Percentiles rank a stretch among this genome's conserved stretches.
phyloP scores from a whole-genome alignment of 2,113 vertebrate genomes.

The Onychorhynchus coronatus region DNA sequence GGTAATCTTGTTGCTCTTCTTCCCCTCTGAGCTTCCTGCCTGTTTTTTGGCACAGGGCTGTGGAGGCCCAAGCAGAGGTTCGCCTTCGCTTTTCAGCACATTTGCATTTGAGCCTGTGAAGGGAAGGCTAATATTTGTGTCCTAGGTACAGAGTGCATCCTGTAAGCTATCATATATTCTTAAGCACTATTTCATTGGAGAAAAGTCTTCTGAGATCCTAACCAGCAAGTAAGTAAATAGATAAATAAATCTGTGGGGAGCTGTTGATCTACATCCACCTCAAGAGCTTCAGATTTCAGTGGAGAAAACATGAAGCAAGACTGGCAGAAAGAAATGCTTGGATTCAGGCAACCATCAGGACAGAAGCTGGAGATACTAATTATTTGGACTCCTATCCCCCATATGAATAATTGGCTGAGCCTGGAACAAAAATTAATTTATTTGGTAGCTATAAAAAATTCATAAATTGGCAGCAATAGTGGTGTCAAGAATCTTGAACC shows the following conservation, averaged over 20 bases:
- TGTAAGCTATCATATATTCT: background rate
- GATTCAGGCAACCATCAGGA: background rate
- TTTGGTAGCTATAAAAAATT: background rate
- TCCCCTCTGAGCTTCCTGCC: background rate
- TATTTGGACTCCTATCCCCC: background rate
- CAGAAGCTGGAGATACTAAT: background rate
- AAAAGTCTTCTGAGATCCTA: background rate
- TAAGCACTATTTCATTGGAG: background rate
- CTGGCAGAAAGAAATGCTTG: background rate
- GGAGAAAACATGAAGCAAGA: background rate
- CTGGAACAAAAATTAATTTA: background rate
- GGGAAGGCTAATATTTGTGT: background rate
- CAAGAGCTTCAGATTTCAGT: background rate
- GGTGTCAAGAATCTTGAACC: background rate
- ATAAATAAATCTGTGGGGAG: background rate
- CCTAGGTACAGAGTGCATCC: background rate
- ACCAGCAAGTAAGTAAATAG: background rate
- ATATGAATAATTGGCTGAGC: background rate
- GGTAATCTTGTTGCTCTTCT: background rate
- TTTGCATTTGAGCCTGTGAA: background rate
- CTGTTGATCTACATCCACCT: background rate
- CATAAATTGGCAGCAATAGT: background rate
- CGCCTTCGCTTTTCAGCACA: background rate
- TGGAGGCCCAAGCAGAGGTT: background rate
- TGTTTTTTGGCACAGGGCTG: background rate